These are phyloP conservation scores for Piaya cayana DNA, from an alignment of 2,113 vertebrate genomes.

Conservation along the genomic window DNA sequence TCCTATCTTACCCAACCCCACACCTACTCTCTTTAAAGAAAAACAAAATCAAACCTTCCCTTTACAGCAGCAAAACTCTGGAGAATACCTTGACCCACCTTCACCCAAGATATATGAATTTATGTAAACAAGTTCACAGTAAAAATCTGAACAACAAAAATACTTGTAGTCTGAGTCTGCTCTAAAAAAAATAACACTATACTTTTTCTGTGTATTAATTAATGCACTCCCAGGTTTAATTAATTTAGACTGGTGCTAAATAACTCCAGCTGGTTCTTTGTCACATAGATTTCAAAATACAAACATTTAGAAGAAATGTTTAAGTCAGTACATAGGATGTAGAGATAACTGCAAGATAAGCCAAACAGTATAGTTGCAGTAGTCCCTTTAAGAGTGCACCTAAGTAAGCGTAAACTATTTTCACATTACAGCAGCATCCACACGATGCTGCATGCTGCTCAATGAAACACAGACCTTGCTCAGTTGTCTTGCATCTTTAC, in stretches of 20 bases:
- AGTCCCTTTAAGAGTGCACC: background rate
- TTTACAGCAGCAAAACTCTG: background rate
- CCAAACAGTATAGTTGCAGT: background rate
- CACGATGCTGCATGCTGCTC: background rate
- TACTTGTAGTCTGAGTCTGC: background rate
- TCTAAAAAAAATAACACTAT: background rate
- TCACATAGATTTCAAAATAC: background rate
- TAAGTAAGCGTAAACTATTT: background rate
- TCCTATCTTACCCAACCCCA: background rate
- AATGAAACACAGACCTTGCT: background rate
- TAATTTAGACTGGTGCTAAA: background rate
- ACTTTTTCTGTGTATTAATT: background rate
- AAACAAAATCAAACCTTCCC: background rate
- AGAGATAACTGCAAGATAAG: background rate
- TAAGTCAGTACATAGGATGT: background rate
- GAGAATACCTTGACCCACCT: background rate
- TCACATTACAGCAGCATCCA: background rate
- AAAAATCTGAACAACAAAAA: background rate
- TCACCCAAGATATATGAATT: background rate
- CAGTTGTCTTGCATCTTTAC: background rate
- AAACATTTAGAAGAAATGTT: background rate
- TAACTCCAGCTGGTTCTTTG: background rate
- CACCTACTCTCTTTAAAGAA: background rate
- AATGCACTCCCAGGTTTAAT: background rate
- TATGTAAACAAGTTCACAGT: background rate